Evolutionary conservation across 2,113 vertebrate genomes (phyloP).

Genomic region (Meles meles): DNA sequence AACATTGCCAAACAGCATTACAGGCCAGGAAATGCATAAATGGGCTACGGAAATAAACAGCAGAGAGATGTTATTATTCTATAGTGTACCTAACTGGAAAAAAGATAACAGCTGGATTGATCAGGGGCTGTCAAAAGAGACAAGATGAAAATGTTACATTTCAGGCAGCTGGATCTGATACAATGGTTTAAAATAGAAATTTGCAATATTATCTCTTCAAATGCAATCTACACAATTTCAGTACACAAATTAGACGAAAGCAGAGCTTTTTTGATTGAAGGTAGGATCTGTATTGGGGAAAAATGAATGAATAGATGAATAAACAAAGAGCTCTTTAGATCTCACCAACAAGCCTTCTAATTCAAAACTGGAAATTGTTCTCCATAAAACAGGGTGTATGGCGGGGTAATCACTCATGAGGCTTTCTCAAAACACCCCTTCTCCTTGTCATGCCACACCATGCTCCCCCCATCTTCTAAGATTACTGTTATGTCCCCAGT

Average conservation of each 20-base stretch:
- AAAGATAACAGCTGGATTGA: neutral
- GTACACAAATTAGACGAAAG: neutral
- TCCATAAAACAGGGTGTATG: neutral
- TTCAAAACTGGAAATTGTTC: neutral
- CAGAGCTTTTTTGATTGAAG: slow-evolving; percentile 6
- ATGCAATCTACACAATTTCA: slow-evolving; percentile 14
- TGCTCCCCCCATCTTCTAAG: neutral
- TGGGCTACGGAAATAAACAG: neutral
- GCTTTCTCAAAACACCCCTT: neutral
- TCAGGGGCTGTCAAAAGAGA: neutral
- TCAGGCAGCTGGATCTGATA: slow-evolving; percentile 3
- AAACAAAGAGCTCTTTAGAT: neutral
- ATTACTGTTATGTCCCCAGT: neutral
- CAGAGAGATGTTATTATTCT: neutral
- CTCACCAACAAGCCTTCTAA: neutral
- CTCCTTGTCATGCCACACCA: neutral
- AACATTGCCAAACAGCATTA: neutral
- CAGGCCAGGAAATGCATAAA: neutral
- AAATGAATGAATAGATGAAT: neutral
- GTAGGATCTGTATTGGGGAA: neutral
- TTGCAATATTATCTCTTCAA: slow-evolving; percentile 5
- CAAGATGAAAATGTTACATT: neutral
- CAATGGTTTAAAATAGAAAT: neutral
- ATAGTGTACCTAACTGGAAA: neutral
- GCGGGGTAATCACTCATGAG: neutral